Base-by-base conservation (phyloP, 2,797 vertebrate species). In the Anguilla anguilla region DNA sequence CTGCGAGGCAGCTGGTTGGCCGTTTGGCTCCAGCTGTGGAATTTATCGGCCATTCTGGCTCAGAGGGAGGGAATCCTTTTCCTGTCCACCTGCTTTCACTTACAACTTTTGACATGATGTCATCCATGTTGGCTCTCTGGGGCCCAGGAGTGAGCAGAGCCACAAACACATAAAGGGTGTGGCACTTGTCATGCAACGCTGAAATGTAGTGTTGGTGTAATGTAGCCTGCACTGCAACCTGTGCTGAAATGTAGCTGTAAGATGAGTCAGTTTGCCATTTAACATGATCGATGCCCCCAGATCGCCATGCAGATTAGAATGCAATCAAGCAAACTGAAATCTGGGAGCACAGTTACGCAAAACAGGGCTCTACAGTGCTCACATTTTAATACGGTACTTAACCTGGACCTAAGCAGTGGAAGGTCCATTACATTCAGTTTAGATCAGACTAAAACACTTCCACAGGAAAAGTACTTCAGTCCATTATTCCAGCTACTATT, bases 1-100 rank as follows among this genome's bases (percentile, higher is more conserved):
- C 64, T 53, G 81, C 13, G 17, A 43, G 9, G 84, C 59, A 46
- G 11, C 61, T 67, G 61, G 79, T 51, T 72, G 35, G 5, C n/a
- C n/a, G 46, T 19, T 28, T 22, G 13, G n/a, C 13, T 61, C 72
- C 84, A 53, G 87, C 86, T 86, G 88, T 35, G 22, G 84, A 87
- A 86, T 86, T 67, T 84, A 86, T 84, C 69, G 35, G 55, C 22
- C 49, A 81, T 43, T 0, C 74, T 15, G 85, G 85, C 57, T 64
- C 31, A 43, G 28, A 46, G 10, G 55, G 35, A 19, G 2, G 51
- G 7, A 64, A 83, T 83, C 86, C 81, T 84, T 82, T 86, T 87
- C 88, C 88, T 72, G 49, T 79, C 74, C 67, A 88, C 87, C 88
- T 87, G 88, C 86, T 87, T 88, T 81, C 86, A 88, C 86, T 90